phyloP scores from a whole-genome alignment of 1,140 invertebrate genomes.

The Saccostrea glomerata region DNA sequence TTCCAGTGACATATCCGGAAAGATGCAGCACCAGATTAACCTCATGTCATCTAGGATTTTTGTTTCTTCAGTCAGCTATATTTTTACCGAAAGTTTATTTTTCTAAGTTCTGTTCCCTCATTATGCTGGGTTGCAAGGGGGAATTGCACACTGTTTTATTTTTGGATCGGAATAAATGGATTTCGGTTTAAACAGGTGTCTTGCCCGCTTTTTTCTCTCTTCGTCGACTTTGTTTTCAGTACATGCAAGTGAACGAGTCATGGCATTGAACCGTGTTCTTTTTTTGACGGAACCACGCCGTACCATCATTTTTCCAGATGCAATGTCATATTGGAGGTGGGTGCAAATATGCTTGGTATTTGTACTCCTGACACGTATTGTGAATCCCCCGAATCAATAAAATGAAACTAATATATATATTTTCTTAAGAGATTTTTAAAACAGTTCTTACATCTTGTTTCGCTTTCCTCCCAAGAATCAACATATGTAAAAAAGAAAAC shows the following conservation, averaged over 20 bases:
- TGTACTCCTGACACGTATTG: not conserved
- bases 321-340: not conserved
- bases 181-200: slow-evolving; percentile 17
- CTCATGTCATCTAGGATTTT: not conserved
- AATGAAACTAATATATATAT: not conserved
- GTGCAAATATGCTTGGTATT: not conserved
- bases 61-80: not conserved
- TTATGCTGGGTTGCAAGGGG: not conserved
- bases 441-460: not conserved
- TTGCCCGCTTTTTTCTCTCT: not conserved
- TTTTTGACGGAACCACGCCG: not conserved
- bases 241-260: slow-evolving; percentile 1
- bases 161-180: not conserved
- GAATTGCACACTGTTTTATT: not conserved
- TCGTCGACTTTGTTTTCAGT: not conserved
- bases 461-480: not conserved
- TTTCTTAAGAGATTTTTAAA: not conserved
- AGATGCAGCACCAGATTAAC: slow-evolving; percentile 10
- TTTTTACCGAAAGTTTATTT: slow-evolving; percentile 30
- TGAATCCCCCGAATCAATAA: not conserved
- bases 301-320: slow-evolving; percentile 28
- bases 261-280: not conserved
- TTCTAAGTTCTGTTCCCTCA: slow-evolving; percentile 5
- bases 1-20: not conserved
- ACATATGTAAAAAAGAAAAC: not conserved